Conservation (phyloP, 2,113 vertebrate species). For the Progne subis region DNA sequence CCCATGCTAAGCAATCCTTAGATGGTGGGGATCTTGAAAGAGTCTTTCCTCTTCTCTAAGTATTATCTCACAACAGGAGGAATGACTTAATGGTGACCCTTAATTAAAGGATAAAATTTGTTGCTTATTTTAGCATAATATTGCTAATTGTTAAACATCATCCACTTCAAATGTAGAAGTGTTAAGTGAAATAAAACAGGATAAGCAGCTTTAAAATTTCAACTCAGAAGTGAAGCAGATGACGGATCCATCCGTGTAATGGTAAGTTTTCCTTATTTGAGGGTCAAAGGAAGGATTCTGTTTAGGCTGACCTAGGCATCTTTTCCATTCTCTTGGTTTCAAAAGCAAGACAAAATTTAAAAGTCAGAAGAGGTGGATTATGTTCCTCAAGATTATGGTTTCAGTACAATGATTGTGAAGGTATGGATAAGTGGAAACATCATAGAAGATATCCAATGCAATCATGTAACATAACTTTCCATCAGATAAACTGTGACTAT, state of each 20-base stretch:
- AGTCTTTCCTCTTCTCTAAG: neutral
- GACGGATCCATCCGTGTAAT: neutral
- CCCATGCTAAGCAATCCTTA: neutral
- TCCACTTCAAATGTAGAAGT: neutral
- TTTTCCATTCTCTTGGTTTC: neutral
- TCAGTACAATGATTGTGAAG: neutral
- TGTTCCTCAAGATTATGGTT: neutral
- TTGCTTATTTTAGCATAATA: neutral
- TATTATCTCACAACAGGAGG: neutral
- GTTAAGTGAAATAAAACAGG: neutral
- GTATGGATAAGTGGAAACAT: neutral
- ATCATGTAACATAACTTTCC: neutral
- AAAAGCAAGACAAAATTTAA: neutral
- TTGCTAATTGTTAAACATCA: conserved; percentile 8
- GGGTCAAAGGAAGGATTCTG: neutral
- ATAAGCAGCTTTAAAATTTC: conserved; percentile 27
- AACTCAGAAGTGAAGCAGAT: neutral
- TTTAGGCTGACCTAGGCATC: neutral
- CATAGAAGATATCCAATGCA: neutral
- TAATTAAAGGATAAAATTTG: conserved; percentile 1
- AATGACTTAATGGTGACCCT: neutral
- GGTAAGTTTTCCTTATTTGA: neutral
- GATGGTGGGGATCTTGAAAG: neutral
- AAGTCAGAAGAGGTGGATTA: neutral
- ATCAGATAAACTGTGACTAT: neutral